Evolutionary conservation across 2,888 invertebrate species (phyloP).

Genomic region (Drosophila birchii): DNA sequence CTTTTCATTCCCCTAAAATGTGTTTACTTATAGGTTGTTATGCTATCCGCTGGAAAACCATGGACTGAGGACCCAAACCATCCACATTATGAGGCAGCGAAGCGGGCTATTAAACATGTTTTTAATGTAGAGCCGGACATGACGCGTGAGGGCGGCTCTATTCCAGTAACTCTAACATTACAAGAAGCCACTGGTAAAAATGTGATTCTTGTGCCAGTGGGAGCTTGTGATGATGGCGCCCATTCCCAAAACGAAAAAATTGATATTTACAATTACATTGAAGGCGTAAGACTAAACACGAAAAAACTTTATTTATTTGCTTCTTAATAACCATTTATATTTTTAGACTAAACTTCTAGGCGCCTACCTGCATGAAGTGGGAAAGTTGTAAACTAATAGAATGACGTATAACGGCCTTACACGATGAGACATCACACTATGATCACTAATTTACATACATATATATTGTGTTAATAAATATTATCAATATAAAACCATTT

Average conservation of each 20-base stretch:
- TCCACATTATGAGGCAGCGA: slow-evolving; percentile 96
- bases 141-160: slow-evolving; percentile 98
- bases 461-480: slow-evolving; percentile 10
- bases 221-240: slow-evolving; percentile 97
- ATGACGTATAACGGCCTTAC: neutral
- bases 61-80: slow-evolving; percentile 98
- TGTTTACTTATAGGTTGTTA: slow-evolving; percentile 41
- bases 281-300: slow-evolving; percentile 90
- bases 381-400: slow-evolving; percentile 60
- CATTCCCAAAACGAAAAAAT: slow-evolving; percentile 99
- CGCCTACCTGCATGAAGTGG: slow-evolving; percentile 92
- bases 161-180: slow-evolving; percentile 97
- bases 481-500: neutral
- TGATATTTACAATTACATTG: slow-evolving; percentile 95
- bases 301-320: neutral
- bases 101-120: slow-evolving; percentile 92
- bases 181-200: slow-evolving; percentile 96
- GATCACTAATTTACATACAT: slow-evolving; percentile 8
- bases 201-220: slow-evolving; percentile 97
- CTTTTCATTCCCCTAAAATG: neutral
- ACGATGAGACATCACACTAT: slow-evolving; percentile 35
- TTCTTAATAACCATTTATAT: slow-evolving; percentile 4
- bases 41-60: slow-evolving; percentile 88
- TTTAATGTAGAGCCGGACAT: slow-evolving; percentile 96
- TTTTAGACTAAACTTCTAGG: slow-evolving; percentile 94